Base-by-base conservation (phyloP, 2,113 vertebrate species). In the Sinocyclocheilus anophthalmus region DNA sequence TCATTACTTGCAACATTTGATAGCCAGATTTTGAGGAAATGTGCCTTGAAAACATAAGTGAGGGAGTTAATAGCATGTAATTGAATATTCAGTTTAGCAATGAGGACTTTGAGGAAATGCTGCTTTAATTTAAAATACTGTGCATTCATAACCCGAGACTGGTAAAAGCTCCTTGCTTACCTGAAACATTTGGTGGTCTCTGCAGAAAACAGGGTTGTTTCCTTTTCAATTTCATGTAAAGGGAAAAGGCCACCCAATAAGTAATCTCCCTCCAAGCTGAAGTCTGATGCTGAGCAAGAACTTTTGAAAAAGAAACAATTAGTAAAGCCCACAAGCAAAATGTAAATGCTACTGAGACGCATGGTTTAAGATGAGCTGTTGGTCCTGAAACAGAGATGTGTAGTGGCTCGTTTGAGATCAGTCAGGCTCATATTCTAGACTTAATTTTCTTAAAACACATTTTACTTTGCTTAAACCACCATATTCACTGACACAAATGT, bases 1-100 rank as follows among this genome's bases (percentile, higher is more conserved):
- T 93, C 95, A 97, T 94, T 78, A 96, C 86, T 82, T 95, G 96
- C 65, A 96, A 88, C 65, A 93, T 92, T 73, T 90, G 92, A 91
- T 96, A 95, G 42, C 93, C 91, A 0, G 94, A 20, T 3, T 87
- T 14, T 55, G 76, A 81, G 10, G 95, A 92, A 0, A 0, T 0
- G 59, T 93, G 59, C 42, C 42, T 95, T 89, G 55, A 85, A 18
- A 83, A 24, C 78, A 81, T 24, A 0, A 57, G 50, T 5, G 45
- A 76, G 5, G 22, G 50, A 5, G 4, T 55, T 11, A 59, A 11
- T 18, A 4, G 9, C 1, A 22, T 20, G 14, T 30, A 4, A 77
- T 42, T 14, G 2, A 13, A 7, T 8, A 8, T 73, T 42, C 7
- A 9, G 33, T 73, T 10, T 11, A 73, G 3, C 9, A 50, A 50